A percentile compares a stretch with the other conserved stretches of the same genome.
phyloP scores from a whole-genome alignment of 2,888 invertebrate species.

The Rugalucina vietnamica region DNA sequence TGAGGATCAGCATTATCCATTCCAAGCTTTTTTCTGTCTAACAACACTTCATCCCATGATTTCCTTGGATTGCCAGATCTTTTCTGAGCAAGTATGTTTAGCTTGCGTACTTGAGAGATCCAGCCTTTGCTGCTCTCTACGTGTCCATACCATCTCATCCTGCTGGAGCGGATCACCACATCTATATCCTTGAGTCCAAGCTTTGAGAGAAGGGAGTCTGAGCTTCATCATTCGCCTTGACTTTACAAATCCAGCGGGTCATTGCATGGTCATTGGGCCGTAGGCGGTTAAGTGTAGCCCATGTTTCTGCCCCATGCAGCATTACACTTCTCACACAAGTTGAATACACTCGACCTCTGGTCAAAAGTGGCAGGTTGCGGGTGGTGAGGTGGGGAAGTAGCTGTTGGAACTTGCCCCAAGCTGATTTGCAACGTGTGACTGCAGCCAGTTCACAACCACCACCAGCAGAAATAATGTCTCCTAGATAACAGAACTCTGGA shows the following conservation, averaged over 20 bases:
- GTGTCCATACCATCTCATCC: constrained; percentile 16
- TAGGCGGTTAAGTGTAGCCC: constrained; percentile 11
- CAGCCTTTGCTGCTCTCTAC: background rate
- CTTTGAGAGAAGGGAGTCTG: background rate
- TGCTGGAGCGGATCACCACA: background rate
- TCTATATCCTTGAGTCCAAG: background rate
- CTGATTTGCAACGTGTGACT: constrained; percentile 14
- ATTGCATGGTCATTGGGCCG: background rate
- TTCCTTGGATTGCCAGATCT: too few relatives aligned
- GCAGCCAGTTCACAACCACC: constrained; percentile 27
- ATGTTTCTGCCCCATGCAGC: constrained; percentile 14
- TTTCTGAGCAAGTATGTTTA: too few relatives aligned
- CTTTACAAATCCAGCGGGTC: constrained; percentile 3
- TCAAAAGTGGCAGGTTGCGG: constrained; percentile 12
- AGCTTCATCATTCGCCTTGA: background rate
- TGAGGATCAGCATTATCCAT: too few relatives aligned
- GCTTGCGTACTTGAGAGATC: too few relatives aligned
- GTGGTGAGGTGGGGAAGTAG: constrained; percentile 22
- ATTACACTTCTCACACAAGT: constrained; percentile 20
- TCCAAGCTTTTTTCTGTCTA: too few relatives aligned
- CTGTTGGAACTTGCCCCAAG: background rate
- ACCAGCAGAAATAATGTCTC: constrained; percentile 29
- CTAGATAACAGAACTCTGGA: constrained; percentile 25
- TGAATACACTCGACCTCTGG: constrained; percentile 10
- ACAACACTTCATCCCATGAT: too few relatives aligned